phyloP scores from a whole-genome alignment of 2,797 vertebrate species.

The Chromobotia macracanthus region DNA sequence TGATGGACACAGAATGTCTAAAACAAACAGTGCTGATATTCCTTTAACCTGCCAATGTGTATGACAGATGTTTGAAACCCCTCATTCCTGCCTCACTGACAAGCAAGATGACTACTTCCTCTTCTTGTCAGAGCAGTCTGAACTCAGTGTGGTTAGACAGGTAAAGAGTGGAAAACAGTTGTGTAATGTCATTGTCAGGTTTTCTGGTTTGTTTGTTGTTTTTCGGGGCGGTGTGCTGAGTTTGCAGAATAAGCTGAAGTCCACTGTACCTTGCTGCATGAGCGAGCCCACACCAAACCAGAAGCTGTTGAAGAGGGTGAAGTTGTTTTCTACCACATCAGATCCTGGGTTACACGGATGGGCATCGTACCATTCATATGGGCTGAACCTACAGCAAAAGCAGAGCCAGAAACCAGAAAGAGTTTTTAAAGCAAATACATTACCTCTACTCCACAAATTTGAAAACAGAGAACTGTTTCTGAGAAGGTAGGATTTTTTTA shows the following conservation, averaged over 20 bases:
- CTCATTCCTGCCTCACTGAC: constrained; percentile 62
- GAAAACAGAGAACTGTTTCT: no score
- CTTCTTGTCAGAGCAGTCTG: constrained; percentile 74
- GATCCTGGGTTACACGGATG: constrained; percentile 97
- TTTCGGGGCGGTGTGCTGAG: constrained; percentile 55
- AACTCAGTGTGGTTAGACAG: constrained; percentile 75
- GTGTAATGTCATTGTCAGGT: constrained; percentile 50
- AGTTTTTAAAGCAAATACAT: no score
- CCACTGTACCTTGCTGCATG: constrained; percentile 90
- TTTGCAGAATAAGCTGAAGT: not conserved
- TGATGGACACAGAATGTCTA: constrained; percentile 62
- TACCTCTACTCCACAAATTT: no score
- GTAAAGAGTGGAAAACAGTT: constrained; percentile 60
- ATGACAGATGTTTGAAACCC: constrained; percentile 77
- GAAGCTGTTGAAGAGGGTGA: constrained; percentile 98
- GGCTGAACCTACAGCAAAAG: constrained; percentile 86
- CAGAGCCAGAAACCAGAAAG: not conserved
- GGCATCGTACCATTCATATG: constrained; percentile 97
- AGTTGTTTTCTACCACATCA: constrained; percentile 97
- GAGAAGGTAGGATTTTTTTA: no score
- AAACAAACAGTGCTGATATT: constrained; percentile 74
- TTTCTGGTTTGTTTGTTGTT: constrained; percentile 56
- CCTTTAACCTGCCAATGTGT: constrained; percentile 70
- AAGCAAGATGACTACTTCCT: constrained; percentile 77
- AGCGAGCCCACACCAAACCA: constrained; percentile 98